These are phyloP conservation scores for Halichoerus grypus DNA, from an alignment of 2,113 vertebrate species.

Conservation along the genomic window DNA sequence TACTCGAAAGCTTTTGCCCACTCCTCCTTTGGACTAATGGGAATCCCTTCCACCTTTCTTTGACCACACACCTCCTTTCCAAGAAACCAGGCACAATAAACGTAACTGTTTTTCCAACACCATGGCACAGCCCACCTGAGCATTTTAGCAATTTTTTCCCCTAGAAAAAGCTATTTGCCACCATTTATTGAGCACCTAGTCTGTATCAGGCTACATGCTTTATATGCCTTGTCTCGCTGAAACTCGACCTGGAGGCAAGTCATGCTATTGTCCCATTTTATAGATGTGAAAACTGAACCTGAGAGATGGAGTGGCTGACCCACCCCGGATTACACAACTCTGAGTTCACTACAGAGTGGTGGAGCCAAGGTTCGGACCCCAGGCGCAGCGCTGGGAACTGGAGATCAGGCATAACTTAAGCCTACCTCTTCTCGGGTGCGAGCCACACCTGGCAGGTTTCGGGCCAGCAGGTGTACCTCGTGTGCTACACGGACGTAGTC, in stretches of 20 bases:
- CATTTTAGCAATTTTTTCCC: neutral
- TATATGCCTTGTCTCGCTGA: rapidly evolving
- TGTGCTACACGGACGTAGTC: neutral
- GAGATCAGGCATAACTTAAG: no score
- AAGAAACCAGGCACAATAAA: neutral
- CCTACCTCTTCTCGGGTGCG: neutral
- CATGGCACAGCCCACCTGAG: neutral
- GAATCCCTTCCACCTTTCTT: neutral
- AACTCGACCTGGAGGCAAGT: neutral
- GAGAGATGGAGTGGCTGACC: neutral
- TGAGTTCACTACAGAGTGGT: neutral
- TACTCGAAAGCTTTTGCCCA: neutral
- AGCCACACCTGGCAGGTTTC: neutral
- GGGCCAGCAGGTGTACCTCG: neutral
- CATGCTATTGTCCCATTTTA: neutral
- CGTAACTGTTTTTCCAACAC: neutral
- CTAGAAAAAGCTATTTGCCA: neutral
- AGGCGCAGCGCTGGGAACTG: neutral
- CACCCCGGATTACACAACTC: no score
- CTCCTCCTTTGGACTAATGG: neutral
- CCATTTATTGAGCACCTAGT: neutral
- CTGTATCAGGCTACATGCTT: neutral
- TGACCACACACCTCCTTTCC: neutral
- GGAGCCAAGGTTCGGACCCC: neutral
- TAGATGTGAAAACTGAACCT: neutral